A percentile compares a stretch with the other conserved stretches of the same genome.
These are phyloP conservation scores for Malacoraja senta DNA, from an alignment of 2,797 vertebrate species.

Conservation along the genomic window DNA sequence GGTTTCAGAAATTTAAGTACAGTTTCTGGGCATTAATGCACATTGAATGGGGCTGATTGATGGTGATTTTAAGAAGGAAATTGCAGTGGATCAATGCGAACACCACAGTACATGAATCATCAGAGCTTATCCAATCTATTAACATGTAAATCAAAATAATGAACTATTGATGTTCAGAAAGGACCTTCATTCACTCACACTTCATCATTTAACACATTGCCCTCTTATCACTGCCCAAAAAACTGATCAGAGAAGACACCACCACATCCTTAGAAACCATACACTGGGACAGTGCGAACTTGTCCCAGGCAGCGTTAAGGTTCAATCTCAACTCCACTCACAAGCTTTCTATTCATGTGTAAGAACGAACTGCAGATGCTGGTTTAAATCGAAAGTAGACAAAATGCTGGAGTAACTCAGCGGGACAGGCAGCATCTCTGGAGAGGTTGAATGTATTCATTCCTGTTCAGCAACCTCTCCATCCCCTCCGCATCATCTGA, in stretches of 20 bases:
- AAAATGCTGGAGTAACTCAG: no score
- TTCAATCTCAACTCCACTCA: neutral
- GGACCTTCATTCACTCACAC: slow-evolving; percentile 8
- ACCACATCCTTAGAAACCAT: neutral
- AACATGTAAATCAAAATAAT: slow-evolving; percentile 36
- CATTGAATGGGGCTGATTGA: slow-evolving; percentile 32
- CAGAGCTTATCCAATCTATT: slow-evolving; percentile 35
- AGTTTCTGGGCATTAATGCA: slow-evolving; percentile 26
- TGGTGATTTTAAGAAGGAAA: slow-evolving; percentile 33
- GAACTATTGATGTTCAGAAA: slow-evolving; percentile 17
- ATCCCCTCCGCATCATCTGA: no score
- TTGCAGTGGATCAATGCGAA: slow-evolving; percentile 13
- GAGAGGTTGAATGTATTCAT: no score
- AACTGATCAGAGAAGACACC: neutral
- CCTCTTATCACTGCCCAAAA: slow-evolving; percentile 15
- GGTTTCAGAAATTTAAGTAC: slow-evolving; percentile 24
- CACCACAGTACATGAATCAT: slow-evolving; percentile 28
- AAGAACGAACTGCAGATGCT: no score
- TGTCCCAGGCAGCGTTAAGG: neutral
- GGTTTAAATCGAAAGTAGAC: no score
- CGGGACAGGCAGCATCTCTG: no score
- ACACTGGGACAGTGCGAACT: neutral
- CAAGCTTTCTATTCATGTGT: neutral
- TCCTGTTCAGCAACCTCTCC: no score
- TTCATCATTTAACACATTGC: slow-evolving; percentile 19